Evolutionary conservation across 2,113 vertebrate species (phyloP).

Genomic region (Orycteropus afer): DNA sequence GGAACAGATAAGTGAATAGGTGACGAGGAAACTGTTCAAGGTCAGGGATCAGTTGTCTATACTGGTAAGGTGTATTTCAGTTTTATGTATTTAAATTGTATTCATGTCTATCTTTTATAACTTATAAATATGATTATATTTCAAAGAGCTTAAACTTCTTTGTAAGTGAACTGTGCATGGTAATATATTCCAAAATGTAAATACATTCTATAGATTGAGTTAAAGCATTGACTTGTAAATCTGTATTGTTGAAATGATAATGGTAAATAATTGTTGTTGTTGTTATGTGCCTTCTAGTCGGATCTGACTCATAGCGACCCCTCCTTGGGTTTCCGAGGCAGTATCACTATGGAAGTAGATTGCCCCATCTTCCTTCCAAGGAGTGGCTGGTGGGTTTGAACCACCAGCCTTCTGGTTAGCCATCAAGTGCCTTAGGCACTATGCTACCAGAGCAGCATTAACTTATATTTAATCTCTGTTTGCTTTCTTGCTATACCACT

Average conservation of each 20-base stretch:
- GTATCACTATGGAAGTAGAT: too few species aligned
- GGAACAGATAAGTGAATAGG: neutral
- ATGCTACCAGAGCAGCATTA: neutral
- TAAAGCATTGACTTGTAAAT: neutral
- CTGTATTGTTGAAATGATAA: neutral
- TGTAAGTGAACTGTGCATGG: neutral
- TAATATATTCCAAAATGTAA: neutral
- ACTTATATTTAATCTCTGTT: neutral
- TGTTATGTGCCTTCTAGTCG: too few species aligned
- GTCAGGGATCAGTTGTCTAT: accelerated
- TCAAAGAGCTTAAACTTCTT: neutral
- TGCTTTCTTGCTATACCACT: constrained; percentile 25
- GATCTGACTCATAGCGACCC: too few species aligned
- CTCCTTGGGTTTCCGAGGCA: too few species aligned
- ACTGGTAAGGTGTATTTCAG: neutral
- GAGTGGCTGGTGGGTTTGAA: too few species aligned
- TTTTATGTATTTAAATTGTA: neutral
- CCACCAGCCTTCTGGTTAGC: too few species aligned
- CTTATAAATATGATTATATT: neutral
- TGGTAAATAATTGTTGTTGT: constrained; percentile 30
- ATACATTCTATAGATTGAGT: neutral
- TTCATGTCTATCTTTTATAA: neutral
- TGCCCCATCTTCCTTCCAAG: too few species aligned
- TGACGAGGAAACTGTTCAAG: neutral
- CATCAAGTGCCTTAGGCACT: too few species aligned